Evolutionary conservation across 2,113 vertebrate species (phyloP).

Genomic region (Pyrgilauda ruficollis): DNA sequence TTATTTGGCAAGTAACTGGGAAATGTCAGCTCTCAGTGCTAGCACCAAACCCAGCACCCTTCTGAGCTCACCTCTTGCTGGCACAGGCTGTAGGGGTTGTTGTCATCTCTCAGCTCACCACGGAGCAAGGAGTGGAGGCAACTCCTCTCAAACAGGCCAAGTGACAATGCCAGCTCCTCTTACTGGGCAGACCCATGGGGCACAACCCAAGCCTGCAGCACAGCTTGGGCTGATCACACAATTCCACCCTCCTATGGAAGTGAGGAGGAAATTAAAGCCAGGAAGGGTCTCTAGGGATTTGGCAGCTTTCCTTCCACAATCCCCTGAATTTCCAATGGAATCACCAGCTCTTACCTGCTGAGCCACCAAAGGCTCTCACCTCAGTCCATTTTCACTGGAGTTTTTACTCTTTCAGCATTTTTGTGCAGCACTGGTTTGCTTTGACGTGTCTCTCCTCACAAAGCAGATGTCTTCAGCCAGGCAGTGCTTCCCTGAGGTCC

Average conservation of each 20-base stretch:
- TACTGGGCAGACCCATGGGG: rapidly evolving
- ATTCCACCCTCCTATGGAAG: rapidly evolving
- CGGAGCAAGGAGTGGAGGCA: rapidly evolving
- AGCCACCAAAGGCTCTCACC: not conserved
- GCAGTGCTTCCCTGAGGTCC: not conserved
- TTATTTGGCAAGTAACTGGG: not conserved
- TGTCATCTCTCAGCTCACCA: not conserved
- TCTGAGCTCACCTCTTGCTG: not conserved
- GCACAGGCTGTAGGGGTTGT: not conserved
- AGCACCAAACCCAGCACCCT: not conserved
- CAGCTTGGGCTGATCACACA: not conserved
- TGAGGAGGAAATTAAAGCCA: not conserved
- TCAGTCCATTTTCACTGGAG: rapidly evolving
- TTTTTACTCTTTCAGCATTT: not conserved
- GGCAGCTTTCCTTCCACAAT: not conserved
- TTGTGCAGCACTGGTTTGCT: not conserved
- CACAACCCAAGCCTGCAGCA: not conserved
- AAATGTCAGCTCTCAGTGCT: not conserved
- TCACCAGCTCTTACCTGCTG: not conserved
- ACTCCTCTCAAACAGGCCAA: not conserved
- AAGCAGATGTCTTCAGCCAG: not conserved
- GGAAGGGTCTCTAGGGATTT: rapidly evolving
- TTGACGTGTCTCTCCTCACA: not conserved
- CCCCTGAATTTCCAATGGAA: rapidly evolving
- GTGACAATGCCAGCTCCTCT: not conserved